Percentiles rank a stretch among this genome's conserved stretches.
Conservation (phyloP, 2,113 vertebrate genomes). For the Lontra canadensis region DNA sequence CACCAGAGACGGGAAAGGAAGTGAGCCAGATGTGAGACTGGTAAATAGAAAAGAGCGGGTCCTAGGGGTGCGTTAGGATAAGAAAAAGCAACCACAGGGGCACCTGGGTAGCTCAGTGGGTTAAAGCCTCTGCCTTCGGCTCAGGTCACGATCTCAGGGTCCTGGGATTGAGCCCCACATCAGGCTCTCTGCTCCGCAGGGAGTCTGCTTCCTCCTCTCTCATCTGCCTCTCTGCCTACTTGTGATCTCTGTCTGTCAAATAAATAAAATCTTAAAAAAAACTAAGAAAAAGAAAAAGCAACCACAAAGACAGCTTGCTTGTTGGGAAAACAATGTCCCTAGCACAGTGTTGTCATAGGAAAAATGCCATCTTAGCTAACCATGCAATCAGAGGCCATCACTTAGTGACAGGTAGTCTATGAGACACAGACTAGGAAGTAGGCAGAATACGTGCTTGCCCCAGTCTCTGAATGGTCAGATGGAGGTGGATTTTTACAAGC, state of each 20-base stretch:
- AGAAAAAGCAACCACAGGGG: background rate
- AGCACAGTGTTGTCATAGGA: background rate
- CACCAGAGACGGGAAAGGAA: background rate
- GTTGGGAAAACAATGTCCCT: background rate
- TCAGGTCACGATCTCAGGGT: no score
- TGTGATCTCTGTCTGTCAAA: no score
- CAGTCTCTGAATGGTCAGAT: background rate
- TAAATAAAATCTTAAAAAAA: no score
- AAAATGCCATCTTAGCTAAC: conserved; percentile 17
- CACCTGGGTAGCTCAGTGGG: no score
- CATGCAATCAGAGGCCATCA: background rate
- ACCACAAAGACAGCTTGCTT: background rate
- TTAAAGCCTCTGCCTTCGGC: no score
- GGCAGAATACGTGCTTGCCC: background rate
- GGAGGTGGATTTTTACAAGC: background rate
- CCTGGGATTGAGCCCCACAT: no score
- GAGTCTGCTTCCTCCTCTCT: no score
- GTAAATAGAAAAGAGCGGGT: background rate
- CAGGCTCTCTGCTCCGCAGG: no score
- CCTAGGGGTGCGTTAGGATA: background rate
- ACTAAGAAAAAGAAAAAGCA: no score
- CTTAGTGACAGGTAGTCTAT: background rate
- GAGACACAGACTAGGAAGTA: background rate
- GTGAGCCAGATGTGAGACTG: background rate
- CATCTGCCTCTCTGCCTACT: no score